Percentiles rank a stretch among this genome's conserved stretches.
Evolutionary conservation across 2,888 invertebrate genomes (phyloP).

Genomic region (Anorthoa munda): DNA sequence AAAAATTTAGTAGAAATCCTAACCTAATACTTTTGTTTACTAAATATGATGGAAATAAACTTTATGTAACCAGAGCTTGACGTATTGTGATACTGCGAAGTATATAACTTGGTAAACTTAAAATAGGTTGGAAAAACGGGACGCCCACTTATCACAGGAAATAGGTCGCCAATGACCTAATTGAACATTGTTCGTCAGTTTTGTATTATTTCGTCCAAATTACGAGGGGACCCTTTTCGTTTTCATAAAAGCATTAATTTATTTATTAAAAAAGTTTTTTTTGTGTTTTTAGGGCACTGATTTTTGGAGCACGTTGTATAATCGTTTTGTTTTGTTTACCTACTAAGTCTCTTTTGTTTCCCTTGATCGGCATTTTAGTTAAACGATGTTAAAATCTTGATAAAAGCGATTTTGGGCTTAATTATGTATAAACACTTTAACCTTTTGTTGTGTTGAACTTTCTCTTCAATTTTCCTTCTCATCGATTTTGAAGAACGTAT

Average conservation of each 20-base stretch:
- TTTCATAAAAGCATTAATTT: constrained; percentile 55
- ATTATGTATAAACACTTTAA: constrained; percentile 34
- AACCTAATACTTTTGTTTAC: constrained; percentile 18
- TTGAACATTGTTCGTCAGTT: constrained; percentile 56
- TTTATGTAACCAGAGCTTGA: constrained; percentile 47
- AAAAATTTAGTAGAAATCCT: constrained; percentile 14
- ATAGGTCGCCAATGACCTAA: constrained; percentile 45
- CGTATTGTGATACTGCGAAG: constrained; percentile 35
- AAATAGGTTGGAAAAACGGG: constrained; percentile 40
- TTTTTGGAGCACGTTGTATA: constrained; percentile 45
- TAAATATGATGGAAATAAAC: constrained; percentile 28
- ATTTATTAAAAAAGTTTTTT: constrained; percentile 68
- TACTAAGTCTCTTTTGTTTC: constrained; percentile 35
- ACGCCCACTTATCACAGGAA: constrained; percentile 39
- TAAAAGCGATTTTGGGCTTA: constrained; percentile 12
- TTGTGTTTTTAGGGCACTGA: constrained; percentile 54
- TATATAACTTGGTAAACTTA: constrained; percentile 25
- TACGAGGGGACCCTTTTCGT: constrained; percentile 51
- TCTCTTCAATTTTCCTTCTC: not conserved
- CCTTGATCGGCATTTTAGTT: constrained; percentile 17
- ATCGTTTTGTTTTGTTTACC: constrained; percentile 38
- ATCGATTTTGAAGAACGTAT: not conserved
- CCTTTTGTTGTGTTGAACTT: constrained; percentile 11
- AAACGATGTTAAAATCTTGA: constrained; percentile 12
- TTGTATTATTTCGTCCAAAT: constrained; percentile 61